Base-by-base conservation (phyloP, 1,140 invertebrate genomes). In the Scaptodrosophila lebanonensis region DNA sequence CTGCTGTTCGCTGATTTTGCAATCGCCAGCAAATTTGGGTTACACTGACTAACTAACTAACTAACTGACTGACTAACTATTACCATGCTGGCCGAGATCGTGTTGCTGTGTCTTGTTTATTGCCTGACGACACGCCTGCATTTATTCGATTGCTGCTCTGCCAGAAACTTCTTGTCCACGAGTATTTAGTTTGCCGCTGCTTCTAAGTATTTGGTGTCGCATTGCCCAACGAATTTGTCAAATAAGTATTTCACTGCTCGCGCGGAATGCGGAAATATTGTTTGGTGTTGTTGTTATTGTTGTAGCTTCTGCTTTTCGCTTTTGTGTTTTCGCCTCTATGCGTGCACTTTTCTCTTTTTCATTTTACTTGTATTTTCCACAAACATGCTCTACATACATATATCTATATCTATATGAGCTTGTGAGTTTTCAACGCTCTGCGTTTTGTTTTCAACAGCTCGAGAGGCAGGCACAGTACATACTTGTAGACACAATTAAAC, bases 211-310 rank as follows among this genome's bases (percentile, higher is more conserved):
- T 32, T 38, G 3, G 13, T 29, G 7, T 33, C 16, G 42, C 43
- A 25, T 65, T 25, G 16, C 29, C 44, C 50, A 36, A 45, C 22
- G 60, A 73, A 73, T 66, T 79, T 73, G 68, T 82, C 68, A 69
- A 82, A 79, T 72, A 33, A 71, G 54, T 77, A 63, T 68, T 33
- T 17, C 49, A 38, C 35, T 51, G 54, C 36, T 33, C 33, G 66
- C 6, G 38, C 39, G 73, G 75, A 77, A 77, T 77, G 73, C 73
- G 73, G 73, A 77, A 77, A 77, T 77, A 79, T 65, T 57, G 54
- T 69, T 69, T 51, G 53, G 30, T 25, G 38, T 43, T 56, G 22
- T 59, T 71, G 47, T 52, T 68, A 60, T 54, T 43, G 52, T 52
- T 52, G 54, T 50, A 22, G 25, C 39, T 62, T 44, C 51, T 53